These are phyloP conservation scores for Polylopha cassiicola DNA, from an alignment of 2,888 invertebrate species.

Conservation along the genomic window DNA sequence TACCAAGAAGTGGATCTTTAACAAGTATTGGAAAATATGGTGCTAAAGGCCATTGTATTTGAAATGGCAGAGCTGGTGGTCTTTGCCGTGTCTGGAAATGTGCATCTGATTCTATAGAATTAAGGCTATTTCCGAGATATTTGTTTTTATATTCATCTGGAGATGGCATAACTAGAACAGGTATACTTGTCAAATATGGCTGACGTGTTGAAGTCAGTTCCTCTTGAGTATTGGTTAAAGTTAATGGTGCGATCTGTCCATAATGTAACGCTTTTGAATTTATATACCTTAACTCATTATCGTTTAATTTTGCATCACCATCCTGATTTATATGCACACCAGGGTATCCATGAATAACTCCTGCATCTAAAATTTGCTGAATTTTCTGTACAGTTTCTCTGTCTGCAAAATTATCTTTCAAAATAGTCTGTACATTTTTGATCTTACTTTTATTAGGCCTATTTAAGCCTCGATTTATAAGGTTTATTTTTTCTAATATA, in stretches of 20 bases:
- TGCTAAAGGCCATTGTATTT: slow-evolving; percentile 70
- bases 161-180: slow-evolving; percentile 49
- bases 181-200: slow-evolving; percentile 53
- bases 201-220: slow-evolving; percentile 23
- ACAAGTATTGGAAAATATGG: slow-evolving; percentile 75
- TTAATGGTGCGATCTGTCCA: slow-evolving; percentile 18
- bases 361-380: slow-evolving; percentile 56
- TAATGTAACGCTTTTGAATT: slow-evolving; percentile 32
- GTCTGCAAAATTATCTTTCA: slow-evolving; percentile 47
- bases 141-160: slow-evolving; percentile 31
- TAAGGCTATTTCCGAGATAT: slow-evolving; percentile 32
- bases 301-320: slow-evolving; percentile 33
- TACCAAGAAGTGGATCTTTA: slow-evolving; percentile 74
- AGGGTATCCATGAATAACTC: slow-evolving; percentile 42
- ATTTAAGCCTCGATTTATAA: slow-evolving; percentile 67
- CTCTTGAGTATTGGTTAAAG: slow-evolving; percentile 23
- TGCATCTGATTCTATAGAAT: slow-evolving; percentile 32
- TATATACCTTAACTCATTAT: slow-evolving; percentile 23
- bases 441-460: slow-evolving; percentile 48
- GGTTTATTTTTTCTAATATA: slow-evolving; percentile 75
- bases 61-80: slow-evolving; percentile 40
- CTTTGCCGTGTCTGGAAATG: slow-evolving; percentile 46
- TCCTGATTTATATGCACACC: slow-evolving; percentile 35
- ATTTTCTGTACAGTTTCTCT: slow-evolving; percentile 57
- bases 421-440: slow-evolving; percentile 43